Evolutionary conservation across 2,888 invertebrate species (phyloP).

Genomic region (Pantelozetes paolii): DNA sequence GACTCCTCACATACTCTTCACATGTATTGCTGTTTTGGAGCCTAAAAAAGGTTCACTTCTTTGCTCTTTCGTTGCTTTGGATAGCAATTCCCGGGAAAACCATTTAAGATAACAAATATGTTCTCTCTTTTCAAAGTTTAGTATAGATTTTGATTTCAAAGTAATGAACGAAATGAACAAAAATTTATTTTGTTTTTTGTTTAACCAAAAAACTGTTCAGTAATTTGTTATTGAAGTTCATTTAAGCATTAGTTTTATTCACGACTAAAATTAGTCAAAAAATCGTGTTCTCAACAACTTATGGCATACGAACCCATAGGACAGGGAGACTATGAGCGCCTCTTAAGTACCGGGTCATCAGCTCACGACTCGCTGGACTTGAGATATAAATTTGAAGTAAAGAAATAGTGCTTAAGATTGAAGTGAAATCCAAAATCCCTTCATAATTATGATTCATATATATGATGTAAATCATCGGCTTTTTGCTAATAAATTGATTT

Average conservation of each 20-base stretch:
- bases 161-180: background rate
- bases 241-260: background rate
- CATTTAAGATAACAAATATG: background rate
- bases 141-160: no score
- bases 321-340: background rate
- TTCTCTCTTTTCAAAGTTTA: background rate
- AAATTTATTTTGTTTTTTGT: no score
- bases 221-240: slow-evolving; percentile 1
- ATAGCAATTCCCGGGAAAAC: background rate
- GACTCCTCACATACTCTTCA: background rate
- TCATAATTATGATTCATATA: slow-evolving; percentile 17
- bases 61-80: background rate
- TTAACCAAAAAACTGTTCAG: background rate
- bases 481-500: slow-evolving; percentile 21
- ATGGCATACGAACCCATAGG: background rate
- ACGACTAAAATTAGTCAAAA: slow-evolving; percentile 16
- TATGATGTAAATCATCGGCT: no score
- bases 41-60: background rate
- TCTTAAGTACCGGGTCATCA: slow-evolving; percentile 15
- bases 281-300: slow-evolving; percentile 5
- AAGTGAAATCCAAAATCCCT: background rate
- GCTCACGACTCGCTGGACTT: slow-evolving; percentile 10
- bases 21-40: background rate
- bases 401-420: background rate
- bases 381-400: background rate